A percentile compares a stretch with the other conserved stretches of the same genome.
Evolutionary conservation across 2,797 vertebrate genomes (phyloP).

Genomic region (Chromobotia macracanthus): DNA sequence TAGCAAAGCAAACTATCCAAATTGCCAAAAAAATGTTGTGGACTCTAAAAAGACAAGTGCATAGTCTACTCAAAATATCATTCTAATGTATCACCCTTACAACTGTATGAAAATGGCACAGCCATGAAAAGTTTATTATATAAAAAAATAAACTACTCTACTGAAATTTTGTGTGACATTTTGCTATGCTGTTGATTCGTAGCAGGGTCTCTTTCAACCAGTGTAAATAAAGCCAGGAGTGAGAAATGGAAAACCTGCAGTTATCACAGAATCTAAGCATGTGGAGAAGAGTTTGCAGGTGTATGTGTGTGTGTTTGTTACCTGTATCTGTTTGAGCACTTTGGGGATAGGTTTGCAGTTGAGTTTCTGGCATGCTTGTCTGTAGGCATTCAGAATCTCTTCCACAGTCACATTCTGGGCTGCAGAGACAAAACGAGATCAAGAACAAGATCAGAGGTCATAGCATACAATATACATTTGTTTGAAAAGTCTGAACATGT

Average conservation of each 20-base stretch:
- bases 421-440: conserved; percentile 66
- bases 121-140: too few species aligned
- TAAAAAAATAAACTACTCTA: too few species aligned
- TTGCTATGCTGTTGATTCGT: too few species aligned
- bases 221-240: not conserved
- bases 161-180: too few species aligned
- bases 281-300: not conserved
- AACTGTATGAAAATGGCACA: too few species aligned
- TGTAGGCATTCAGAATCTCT: conserved; percentile 87
- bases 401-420: conserved; percentile 94
- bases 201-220: not conserved
- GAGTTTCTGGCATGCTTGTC: conserved; percentile 92
- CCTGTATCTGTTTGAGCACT: conserved; percentile 93
- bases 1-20: too few species aligned
- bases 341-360: conserved; percentile 92
- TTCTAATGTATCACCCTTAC: too few species aligned
- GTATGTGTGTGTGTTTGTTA: conserved; percentile 59
- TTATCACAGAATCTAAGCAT: not conserved
- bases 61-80: too few species aligned
- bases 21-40: too few species aligned
- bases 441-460: conserved; percentile 42
- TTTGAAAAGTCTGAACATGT: not conserved
- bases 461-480: not conserved
- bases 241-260: not conserved
- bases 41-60: too few species aligned